Evolutionary conservation across 2,113 vertebrate species (phyloP).

Genomic region (Thomomys bottae): DNA sequence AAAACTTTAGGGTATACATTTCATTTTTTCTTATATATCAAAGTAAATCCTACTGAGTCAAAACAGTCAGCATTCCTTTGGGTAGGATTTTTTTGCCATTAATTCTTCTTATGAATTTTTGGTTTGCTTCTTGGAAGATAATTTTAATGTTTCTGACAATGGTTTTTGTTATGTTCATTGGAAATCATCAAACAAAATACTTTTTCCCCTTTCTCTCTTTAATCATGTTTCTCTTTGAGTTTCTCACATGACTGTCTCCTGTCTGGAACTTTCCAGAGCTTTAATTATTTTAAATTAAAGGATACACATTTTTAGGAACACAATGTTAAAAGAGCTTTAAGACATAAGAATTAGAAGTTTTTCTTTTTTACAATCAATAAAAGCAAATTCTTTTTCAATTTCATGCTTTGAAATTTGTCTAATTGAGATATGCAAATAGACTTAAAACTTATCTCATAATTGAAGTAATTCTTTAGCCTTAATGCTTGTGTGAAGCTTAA

Average conservation of each 20-base stretch:
- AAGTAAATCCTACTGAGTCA: conserved; percentile 25
- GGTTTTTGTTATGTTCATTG: not conserved
- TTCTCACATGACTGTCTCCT: not conserved
- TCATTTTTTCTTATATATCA: not conserved
- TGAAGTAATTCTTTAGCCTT: not conserved
- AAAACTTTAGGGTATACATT: not conserved
- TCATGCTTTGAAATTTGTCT: conserved; percentile 19
- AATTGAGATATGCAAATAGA: not conserved
- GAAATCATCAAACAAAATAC: not conserved
- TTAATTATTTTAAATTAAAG: conserved; percentile 44
- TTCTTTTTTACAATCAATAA: not conserved
- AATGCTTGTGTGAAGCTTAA: not conserved
- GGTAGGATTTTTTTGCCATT: not conserved
- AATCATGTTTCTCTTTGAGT: conserved; percentile 8
- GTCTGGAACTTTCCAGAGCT: not conserved
- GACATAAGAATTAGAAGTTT: conserved; percentile 21
- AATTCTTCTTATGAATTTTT: conserved; percentile 26
- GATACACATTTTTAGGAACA: not conserved
- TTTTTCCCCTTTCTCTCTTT: not conserved
- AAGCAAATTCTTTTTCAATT: conserved; percentile 20
- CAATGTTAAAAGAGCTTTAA: conserved; percentile 41
- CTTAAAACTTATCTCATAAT: conserved; percentile 18
- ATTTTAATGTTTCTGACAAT: conserved; percentile 46
- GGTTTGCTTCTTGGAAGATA: not conserved
- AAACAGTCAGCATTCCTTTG: conserved; percentile 2